phyloP scores from a whole-genome alignment of 2,888 invertebrate genomes.

The Drosophila phalerata region DNA sequence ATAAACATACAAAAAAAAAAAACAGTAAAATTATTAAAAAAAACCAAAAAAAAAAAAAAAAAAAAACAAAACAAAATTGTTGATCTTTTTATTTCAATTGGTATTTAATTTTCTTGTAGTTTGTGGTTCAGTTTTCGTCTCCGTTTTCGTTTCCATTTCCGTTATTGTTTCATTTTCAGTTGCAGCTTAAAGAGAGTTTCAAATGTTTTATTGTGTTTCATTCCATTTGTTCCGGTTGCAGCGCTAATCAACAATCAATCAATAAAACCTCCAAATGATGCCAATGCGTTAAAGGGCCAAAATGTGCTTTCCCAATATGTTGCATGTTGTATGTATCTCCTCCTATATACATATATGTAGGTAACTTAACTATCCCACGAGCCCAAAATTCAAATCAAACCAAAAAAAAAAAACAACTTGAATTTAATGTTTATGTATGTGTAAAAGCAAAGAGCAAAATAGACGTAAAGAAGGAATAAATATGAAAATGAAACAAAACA shows the following conservation, averaged over 20 bases:
- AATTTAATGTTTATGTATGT: constrained; percentile 31
- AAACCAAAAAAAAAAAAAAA: constrained; percentile 52
- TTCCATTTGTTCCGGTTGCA: constrained; percentile 14
- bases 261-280: constrained; percentile 23
- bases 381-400: constrained; percentile 22
- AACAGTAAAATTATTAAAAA: constrained; percentile 75
- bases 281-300: constrained; percentile 37
- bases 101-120: constrained; percentile 6
- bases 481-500: constrained; percentile 24
- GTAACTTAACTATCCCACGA: constrained; percentile 30
- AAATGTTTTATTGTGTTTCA: constrained; percentile 1
- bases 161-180: constrained; percentile 18
- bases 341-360: constrained; percentile 3
- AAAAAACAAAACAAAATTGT: constrained; percentile 29
- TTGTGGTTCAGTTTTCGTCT: constrained; percentile 20
- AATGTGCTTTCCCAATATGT: constrained; percentile 38
- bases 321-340: constrained; percentile 18
- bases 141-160: constrained; percentile 1
- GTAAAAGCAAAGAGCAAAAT: constrained; percentile 16
- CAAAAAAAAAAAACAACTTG: constrained; percentile 7
- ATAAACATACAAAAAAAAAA: constrained; percentile 75
- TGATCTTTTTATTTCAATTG: constrained; percentile 39
- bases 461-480: too few relatives aligned
- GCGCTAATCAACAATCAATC: background rate
- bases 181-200: background rate